Evolutionary conservation across 2,888 invertebrate genomes (phyloP), one percentile per base, ranked within the genome.

Genomic region (Parnassius apollo): DNA sequence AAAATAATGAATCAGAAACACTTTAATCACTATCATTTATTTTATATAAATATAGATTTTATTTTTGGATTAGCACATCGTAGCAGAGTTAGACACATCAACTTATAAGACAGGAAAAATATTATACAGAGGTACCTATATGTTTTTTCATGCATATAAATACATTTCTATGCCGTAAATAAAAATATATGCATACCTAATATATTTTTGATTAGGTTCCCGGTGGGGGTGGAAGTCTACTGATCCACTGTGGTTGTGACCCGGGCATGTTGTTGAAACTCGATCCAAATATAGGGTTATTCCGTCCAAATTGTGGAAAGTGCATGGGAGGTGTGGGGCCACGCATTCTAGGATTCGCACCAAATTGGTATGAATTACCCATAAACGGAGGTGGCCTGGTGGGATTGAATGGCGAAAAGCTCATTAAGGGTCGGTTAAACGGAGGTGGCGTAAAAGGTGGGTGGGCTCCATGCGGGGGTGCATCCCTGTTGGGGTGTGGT

Each of bases 41-140:
- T 83, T 76, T 77, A 77, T 84, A 89, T 87, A 89, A 88, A 89
- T 90, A 90, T 87, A 87, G 76, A 49, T 83, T 86, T 82, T 83
- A 78, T 83, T 82, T 88, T 89, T 88, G 89, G 89, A 88, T 89
- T 87, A 88, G 85, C 85, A 88, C 86, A 86, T 86, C 84, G 83
- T 84, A 85, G 85, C 83, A 83, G 79, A 78, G 82, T 82, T 82
- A 85, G 82, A 73, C 70, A 71, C 64, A 64, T 49, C 67, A 64
- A 76, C 78, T 81, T 80, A 75, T 65, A 65, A 69, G 70, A 71
- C 69, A 76, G 75, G 71, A 73, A 46, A 57, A 35, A 7, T 7
- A 35, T 35, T 35, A 35, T 35, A 35, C 35, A 35, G 35, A 35
- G 35, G 35, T 35, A 35, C 35, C 25, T 25, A 25, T 25, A 35